Percentiles rank a stretch among this genome's conserved stretches.
Conservation (phyloP, 2,888 invertebrate genomes). For the Drosophila helvetica region DNA sequence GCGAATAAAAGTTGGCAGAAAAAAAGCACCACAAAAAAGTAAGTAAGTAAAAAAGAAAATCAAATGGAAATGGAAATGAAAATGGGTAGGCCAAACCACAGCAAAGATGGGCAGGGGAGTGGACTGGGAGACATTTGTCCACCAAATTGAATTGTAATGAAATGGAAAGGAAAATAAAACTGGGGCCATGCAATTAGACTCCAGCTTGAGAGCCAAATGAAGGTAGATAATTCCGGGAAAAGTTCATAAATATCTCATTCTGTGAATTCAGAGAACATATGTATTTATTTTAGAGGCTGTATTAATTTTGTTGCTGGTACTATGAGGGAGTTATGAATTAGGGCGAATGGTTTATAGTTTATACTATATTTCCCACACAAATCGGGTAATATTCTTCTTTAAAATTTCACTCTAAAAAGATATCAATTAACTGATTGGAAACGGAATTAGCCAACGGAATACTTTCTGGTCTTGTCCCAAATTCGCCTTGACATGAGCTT, state of each 20-base stretch:
- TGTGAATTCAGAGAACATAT: constrained; percentile 8
- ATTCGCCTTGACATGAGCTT: constrained; percentile 2
- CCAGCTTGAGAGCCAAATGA: constrained; percentile 24
- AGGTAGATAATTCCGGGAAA: constrained; percentile 11
- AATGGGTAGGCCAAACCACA: constrained; percentile 21
- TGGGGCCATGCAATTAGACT: constrained; percentile 41
- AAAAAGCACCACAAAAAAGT: constrained; percentile 32
- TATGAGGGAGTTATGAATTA: not conserved
- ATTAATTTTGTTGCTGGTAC: not conserved
- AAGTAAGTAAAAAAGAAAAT: constrained; percentile 39
- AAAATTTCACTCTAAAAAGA: not conserved
- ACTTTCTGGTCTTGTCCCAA: not conserved
- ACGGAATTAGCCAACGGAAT: not conserved
- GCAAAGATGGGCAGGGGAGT: constrained; percentile 8
- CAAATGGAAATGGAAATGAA: constrained; percentile 36
- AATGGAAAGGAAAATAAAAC: constrained; percentile 40
- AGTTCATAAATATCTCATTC: constrained; percentile 11
- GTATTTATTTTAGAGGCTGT: not conserved
- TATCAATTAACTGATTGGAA: not conserved
- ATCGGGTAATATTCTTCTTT: not conserved
- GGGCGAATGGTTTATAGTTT: not conserved
- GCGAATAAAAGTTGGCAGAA: constrained; percentile 63
- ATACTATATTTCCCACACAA: too few relatives aligned
- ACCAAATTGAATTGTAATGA: constrained; percentile 46
- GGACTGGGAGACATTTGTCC: constrained; percentile 14